Evolutionary conservation across 2,113 vertebrate species (phyloP), one percentile per base, ranked within the genome.

Genomic region (Psophia crepitans): DNA sequence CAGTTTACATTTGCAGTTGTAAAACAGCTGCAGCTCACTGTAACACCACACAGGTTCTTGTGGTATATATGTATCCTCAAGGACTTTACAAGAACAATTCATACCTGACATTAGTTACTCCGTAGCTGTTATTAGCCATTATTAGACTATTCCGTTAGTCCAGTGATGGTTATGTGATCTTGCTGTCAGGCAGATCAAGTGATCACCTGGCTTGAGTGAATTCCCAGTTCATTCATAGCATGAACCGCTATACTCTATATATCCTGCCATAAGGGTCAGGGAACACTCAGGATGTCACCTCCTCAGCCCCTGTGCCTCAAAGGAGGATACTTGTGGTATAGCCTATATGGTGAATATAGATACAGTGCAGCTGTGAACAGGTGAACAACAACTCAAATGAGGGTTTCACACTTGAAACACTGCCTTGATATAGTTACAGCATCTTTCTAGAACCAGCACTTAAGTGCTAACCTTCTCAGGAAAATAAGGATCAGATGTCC

Each of bases 401-500:
- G 26, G 9, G 4, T 57, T 53, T 81, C 54, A 24, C 28, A 17
- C 63, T 61, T 70, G 44, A 90, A 92, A 93, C 73, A 61, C 30
- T 66, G 11, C 15, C 57, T 23, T 41, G 60, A 44, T 89, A 77
- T 63, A 87, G 73, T 71, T 90, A 35, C 30, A 65, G 11, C 27
- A 41, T 65, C 43, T 79, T 95, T 93, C 74, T 90, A 74, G 75
- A 92, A 69, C 73, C 90, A 94, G 41, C 65, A 78, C 3, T 96
- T 90, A n/a, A n/a, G 57, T 92, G 80, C 90, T 91, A 91, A 76
- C 60, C 82, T 97, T 86, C 61, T 91, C 63, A 37, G 73, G 77
- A 97, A 96, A 95, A 93, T 82, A 97, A 87, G 61, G 73, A 92
- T 97, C 90, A 96, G 79, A 92, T 96, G 84, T 78, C 84, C 84